Base-by-base conservation (phyloP, 2,797 vertebrate species). In the Cirrhinus molitorella region DNA sequence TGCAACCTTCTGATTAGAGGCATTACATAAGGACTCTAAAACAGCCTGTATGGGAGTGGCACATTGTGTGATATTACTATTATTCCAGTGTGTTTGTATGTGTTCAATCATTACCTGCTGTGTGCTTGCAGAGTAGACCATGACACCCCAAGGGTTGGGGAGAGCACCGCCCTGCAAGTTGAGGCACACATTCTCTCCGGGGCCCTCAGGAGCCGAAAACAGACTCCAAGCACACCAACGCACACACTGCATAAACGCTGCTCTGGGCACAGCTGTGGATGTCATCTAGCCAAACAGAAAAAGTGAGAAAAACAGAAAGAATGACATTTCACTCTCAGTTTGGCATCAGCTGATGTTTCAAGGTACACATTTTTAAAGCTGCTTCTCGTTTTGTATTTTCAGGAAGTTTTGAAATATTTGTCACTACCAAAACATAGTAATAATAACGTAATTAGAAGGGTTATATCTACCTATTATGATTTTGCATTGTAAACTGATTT, bases 151-250 rank as follows among this genome's bases (percentile, higher is more conserved):
- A 53, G 97, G 97, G 88, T 95, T 95, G 6, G 90, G 94, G 87
- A 17, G 61, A 59, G 94, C 78, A 0, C 97, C 96, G 0, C 96
- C 97, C 13, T 90, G 94, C 88, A 99, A 91, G 28, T 94, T 91
- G 57, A 99, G 88, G 63, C 90, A 92, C 79, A 96, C 93, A 0
- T 93, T 92, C 0, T 91, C 90, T 2, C 81, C 86, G 80, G 87
- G 87, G 63, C 89, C 87, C 55, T 80, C 12, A 0, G 89, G 7
- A 0, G 91, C 92, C 0, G 28, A 90, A 25, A 85, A 87, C 0
- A 97, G 97, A 88, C 86, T 96, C 96, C 96, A 98, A 28, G 92
- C 86, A 0, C 96, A 96, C 98, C 98, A 99, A 73, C 97, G 94
- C 21, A 99, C 88, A 14, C 94, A 93, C 88, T 96, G 94, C 95